Evolutionary conservation across 2,888 invertebrate species (phyloP).

Genomic region (Pristionchus fissidentatus): DNA sequence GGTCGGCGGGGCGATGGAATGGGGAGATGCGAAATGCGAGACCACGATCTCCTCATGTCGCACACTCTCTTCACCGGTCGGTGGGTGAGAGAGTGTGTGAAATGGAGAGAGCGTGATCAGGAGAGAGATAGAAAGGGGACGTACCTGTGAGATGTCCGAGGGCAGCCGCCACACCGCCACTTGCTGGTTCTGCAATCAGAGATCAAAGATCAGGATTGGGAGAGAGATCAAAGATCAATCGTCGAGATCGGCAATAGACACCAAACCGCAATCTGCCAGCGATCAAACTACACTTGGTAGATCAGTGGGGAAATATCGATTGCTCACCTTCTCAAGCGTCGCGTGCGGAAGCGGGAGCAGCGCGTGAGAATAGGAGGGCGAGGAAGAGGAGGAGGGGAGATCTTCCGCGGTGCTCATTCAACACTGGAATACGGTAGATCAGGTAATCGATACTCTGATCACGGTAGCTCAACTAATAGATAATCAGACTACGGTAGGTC

Average conservation of each 20-base stretch:
- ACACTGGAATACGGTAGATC: no score
- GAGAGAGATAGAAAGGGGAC: neutral
- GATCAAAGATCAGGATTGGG: neutral
- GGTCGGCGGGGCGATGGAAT: no score
- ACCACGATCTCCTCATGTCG: no score
- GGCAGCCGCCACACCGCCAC: constrained; percentile 38
- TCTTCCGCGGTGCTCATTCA: constrained; percentile 9
- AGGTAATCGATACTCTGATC: no score
- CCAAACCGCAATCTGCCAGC: no score
- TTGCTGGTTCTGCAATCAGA: neutral
- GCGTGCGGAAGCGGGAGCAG: neutral
- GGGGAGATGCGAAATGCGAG: neutral
- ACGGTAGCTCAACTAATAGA: no score
- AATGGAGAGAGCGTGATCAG: neutral
- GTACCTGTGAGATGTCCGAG: constrained; percentile 29
- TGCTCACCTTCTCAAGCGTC: constrained; percentile 5
- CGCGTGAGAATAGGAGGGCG: neutral
- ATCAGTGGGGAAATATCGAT: no score
- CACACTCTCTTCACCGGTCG: no score
- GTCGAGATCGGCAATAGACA: neutral
- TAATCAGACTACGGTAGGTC: no score
- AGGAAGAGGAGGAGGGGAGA: neutral
- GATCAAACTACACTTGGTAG: no score
- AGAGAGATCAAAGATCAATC: neutral
- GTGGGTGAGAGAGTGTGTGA: no score